Evolutionary conservation across 2,888 invertebrate genomes (phyloP).

Genomic region (Xestia c-nigrum): DNA sequence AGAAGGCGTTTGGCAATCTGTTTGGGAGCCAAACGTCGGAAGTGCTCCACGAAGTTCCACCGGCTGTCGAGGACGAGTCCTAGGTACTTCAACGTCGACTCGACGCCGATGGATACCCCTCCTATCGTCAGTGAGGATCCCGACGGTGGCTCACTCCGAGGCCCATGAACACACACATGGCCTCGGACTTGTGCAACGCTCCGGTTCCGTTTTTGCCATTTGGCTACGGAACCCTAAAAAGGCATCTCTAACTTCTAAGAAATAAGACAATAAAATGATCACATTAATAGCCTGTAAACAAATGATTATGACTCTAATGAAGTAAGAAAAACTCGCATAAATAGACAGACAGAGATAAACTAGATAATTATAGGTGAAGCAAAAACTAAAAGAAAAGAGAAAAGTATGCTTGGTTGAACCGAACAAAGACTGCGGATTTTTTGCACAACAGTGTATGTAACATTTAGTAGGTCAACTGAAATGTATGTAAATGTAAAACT

Average conservation of each 20-base stretch:
- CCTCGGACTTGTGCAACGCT: too few relatives aligned
- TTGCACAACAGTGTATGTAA: slow-evolving; percentile 4
- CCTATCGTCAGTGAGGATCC: too few relatives aligned
- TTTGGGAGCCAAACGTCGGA: too few relatives aligned
- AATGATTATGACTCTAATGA: slow-evolving; percentile 31
- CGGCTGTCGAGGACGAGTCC: too few relatives aligned
- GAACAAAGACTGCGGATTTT: slow-evolving; percentile 21
- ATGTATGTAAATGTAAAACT: slow-evolving; percentile 35
- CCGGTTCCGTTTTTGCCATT: too few relatives aligned
- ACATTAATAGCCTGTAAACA: slow-evolving; percentile 16
- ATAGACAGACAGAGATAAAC: slow-evolving; percentile 15
- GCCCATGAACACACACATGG: too few relatives aligned
- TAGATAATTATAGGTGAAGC: slow-evolving; percentile 9
- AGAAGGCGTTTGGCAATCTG: too few relatives aligned
- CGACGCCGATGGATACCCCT: too few relatives aligned
- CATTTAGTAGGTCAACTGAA: slow-evolving; percentile 29
- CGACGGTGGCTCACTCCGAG: too few relatives aligned
- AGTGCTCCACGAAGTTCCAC: too few relatives aligned
- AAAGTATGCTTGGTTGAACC: slow-evolving; percentile 3
- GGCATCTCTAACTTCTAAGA: slow-evolving; percentile 4
- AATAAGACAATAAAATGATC: slow-evolving; percentile 9
- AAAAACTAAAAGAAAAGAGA: slow-evolving; percentile 13
- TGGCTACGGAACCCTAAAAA: too few relatives aligned
- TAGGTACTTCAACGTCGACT: too few relatives aligned
- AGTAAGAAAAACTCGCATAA: slow-evolving; percentile 11